These are phyloP conservation scores for Aix galericulata DNA, from an alignment of 2,113 vertebrate genomes.

Conservation along the genomic window DNA sequence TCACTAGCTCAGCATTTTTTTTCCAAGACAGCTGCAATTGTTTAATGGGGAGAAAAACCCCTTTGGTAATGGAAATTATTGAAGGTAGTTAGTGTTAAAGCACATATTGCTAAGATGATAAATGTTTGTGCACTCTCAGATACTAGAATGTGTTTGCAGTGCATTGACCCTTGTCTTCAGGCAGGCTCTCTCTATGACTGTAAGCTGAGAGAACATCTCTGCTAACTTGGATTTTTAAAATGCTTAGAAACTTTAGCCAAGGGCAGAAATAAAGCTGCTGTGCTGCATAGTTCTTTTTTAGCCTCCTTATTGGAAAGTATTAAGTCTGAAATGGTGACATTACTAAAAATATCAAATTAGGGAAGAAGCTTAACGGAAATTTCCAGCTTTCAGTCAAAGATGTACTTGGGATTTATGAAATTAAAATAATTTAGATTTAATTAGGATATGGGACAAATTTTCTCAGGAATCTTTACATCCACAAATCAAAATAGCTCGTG, in stretches of 20 bases:
- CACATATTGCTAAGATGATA: slow-evolving; percentile 1
- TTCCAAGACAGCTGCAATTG: background rate
- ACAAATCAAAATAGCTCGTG: background rate
- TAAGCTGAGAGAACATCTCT: background rate
- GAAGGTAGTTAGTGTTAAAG: slow-evolving; percentile 27
- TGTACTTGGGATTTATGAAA: background rate
- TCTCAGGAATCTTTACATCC: background rate
- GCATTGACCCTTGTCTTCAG: slow-evolving; percentile 18
- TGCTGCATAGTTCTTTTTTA: background rate
- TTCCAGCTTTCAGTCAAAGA: background rate
- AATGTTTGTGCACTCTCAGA: slow-evolving; percentile 16
- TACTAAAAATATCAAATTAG: background rate
- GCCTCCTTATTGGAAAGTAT: background rate
- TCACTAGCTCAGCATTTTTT: slow-evolving; percentile 3
- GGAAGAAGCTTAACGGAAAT: background rate
- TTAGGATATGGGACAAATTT: background rate
- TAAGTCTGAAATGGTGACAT: background rate
- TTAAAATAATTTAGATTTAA: background rate
- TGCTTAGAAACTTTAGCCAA: slow-evolving; percentile 4
- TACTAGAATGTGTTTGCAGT: background rate
- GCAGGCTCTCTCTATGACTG: background rate
- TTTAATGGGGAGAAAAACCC: slow-evolving; percentile 41
- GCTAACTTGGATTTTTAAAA: background rate
- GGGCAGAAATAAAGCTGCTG: slow-evolving; percentile 31
- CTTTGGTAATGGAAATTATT: slow-evolving; percentile 31